Percentiles rank a stretch among this genome's conserved stretches.
phyloP scores from a whole-genome alignment of 2,888 invertebrate species.

The Anthrax anthrax region DNA sequence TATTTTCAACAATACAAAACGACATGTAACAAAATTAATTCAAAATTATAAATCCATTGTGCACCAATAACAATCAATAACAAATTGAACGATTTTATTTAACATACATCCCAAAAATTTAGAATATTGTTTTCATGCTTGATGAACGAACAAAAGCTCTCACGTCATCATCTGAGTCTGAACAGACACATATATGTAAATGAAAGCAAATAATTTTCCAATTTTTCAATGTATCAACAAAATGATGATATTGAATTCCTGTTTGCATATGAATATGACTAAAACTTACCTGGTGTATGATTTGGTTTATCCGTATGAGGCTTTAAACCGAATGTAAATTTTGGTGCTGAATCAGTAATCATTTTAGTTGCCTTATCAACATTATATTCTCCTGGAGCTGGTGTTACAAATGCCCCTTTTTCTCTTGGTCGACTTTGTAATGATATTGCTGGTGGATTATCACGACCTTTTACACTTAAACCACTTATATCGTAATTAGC shows the following conservation, averaged over 20 bases:
- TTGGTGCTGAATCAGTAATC: slow-evolving; percentile 39
- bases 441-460: slow-evolving; percentile 61
- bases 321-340: slow-evolving; percentile 62
- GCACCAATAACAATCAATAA: too few species aligned
- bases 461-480: slow-evolving; percentile 66
- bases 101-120: too few species aligned
- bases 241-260: too few species aligned
- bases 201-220: too few species aligned
- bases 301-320: slow-evolving; percentile 44
- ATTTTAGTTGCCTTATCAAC: slow-evolving; percentile 52
- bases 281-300: slow-evolving; percentile 54
- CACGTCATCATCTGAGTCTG: background rate
- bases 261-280: too few species aligned
- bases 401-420: slow-evolving; percentile 42
- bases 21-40: too few species aligned
- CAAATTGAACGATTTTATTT: too few species aligned
- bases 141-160: background rate
- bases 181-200: background rate
- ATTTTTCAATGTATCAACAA: too few species aligned
- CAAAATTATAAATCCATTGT: too few species aligned
- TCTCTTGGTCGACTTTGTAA: slow-evolving; percentile 55
- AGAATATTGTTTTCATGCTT: too few species aligned
- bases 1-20: too few species aligned
- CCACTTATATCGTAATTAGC: slow-evolving; percentile 83
- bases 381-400: slow-evolving; percentile 83